Evolutionary conservation across 2,113 vertebrate genomes (phyloP).

Genomic region (Cinclus cinclus): DNA sequence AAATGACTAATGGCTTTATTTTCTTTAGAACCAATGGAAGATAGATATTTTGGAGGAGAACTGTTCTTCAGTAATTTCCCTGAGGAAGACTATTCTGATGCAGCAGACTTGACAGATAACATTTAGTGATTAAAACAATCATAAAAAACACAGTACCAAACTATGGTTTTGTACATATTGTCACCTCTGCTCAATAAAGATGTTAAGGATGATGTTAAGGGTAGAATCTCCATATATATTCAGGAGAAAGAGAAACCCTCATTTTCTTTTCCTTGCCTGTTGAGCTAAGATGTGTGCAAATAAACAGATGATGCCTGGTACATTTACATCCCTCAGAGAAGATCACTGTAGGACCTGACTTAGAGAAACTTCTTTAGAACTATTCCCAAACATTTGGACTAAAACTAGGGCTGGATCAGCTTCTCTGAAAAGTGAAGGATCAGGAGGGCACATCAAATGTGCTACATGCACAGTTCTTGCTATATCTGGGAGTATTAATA

Average conservation of each 20-base stretch:
- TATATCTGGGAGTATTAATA: background rate
- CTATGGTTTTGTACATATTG: background rate
- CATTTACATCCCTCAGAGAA: background rate
- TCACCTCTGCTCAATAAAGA: background rate
- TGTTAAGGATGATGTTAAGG: background rate
- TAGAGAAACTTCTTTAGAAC: background rate
- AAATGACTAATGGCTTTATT: background rate
- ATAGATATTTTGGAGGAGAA: background rate
- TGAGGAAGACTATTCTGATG: background rate
- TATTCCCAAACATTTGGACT: background rate
- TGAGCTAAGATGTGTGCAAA: background rate
- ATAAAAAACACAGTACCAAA: background rate
- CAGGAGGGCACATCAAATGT: background rate
- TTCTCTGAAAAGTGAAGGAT: background rate
- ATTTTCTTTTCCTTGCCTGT: background rate
- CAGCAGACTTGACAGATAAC: background rate
- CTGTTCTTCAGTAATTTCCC: background rate
- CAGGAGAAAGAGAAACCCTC: background rate
- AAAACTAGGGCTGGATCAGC: background rate
- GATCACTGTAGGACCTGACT: background rate
- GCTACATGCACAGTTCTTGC: background rate
- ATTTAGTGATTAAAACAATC: background rate
- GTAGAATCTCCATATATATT: too few relatives aligned
- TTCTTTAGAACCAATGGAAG: background rate
- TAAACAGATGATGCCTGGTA: background rate